Evolutionary conservation across 2,888 invertebrate genomes (phyloP).

Genomic region (Caenorhabditis becei): DNA sequence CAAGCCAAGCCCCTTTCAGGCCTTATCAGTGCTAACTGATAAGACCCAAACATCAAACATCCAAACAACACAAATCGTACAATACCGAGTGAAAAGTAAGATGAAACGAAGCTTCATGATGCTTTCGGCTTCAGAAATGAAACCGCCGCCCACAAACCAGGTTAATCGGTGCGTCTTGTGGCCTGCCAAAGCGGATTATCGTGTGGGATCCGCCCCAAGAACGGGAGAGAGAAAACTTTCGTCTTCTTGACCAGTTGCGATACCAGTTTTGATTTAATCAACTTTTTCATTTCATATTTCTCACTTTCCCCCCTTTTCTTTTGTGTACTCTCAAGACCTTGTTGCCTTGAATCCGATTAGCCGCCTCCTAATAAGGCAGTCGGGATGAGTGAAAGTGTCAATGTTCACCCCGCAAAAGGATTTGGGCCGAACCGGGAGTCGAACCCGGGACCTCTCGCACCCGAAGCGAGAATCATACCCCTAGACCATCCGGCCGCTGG

Average conservation of each 20-base stretch:
- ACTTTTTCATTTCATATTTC: too few species aligned
- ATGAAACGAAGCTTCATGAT: neutral
- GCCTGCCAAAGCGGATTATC: slow-evolving; percentile 55
- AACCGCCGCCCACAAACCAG: slow-evolving; percentile 44
- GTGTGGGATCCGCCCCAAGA: neutral
- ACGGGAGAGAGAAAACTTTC: too few species aligned
- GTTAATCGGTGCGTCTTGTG: slow-evolving; percentile 41
- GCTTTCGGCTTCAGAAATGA: slow-evolving; percentile 10
- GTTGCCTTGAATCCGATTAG: neutral
- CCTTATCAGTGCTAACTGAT: too few species aligned
- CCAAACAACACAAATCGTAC: too few species aligned
- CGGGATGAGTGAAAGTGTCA: neutral
- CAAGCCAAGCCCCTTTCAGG: too few species aligned
- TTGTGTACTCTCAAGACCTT: neutral
- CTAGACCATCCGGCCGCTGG: slow-evolving; percentile 78
- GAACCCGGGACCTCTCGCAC: slow-evolving; percentile 82
- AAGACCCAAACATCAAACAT: too few species aligned
- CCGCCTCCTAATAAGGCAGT: neutral
- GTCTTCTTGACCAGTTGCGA: slow-evolving; percentile 6
- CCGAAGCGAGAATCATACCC: slow-evolving; percentile 82
- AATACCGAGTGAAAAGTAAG: neutral
- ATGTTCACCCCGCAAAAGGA: slow-evolving; percentile 18
- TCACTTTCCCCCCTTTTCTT: slow-evolving; percentile 1
- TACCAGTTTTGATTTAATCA: slow-evolving; percentile 41
- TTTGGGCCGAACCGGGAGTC: slow-evolving; percentile 79